phyloP scores from a whole-genome alignment of 1,140 invertebrate genomes.

The Drosophila takahashii region DNA sequence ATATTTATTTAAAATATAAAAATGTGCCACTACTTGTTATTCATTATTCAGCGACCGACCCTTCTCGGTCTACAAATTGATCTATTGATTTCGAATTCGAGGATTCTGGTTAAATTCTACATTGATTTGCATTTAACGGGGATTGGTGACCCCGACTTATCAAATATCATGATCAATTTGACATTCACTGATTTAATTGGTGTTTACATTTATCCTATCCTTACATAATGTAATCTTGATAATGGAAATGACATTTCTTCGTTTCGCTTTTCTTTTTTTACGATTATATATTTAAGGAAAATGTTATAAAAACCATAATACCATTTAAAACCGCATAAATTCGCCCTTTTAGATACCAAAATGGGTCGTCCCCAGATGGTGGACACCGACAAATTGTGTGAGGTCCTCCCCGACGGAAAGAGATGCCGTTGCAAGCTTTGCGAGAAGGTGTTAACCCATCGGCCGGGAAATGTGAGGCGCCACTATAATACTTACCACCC shows the following conservation, averaged over 20 bases:
- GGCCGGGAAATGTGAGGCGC: slow-evolving; percentile 9
- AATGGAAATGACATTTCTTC: no score
- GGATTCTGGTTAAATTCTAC: not conserved
- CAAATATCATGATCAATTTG: no score
- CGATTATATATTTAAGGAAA: no score
- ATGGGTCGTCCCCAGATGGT: slow-evolving; percentile 7
- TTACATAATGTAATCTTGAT: no score
- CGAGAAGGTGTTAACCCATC: slow-evolving; percentile 7
- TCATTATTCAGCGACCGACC: not conserved
- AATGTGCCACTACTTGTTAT: not conserved
- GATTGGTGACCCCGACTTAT: not conserved
- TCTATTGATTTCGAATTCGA: not conserved
- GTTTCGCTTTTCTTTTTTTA: no score
- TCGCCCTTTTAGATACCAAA: not conserved
- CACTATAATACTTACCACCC: slow-evolving; percentile 16
- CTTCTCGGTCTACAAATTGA: not conserved
- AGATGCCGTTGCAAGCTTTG: slow-evolving; percentile 9
- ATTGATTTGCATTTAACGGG: not conserved
- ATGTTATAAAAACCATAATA: no score
- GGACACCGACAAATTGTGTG: not conserved
- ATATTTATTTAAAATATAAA: not conserved
- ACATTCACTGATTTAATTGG: no score
- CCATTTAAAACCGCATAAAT: not conserved
- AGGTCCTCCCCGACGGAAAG: slow-evolving; percentile 1
- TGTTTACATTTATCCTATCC: no score